Percentiles rank a stretch among this genome's conserved stretches.
Conservation (phyloP, 2,113 vertebrate genomes). For the Acrocephalus arundinaceus region DNA sequence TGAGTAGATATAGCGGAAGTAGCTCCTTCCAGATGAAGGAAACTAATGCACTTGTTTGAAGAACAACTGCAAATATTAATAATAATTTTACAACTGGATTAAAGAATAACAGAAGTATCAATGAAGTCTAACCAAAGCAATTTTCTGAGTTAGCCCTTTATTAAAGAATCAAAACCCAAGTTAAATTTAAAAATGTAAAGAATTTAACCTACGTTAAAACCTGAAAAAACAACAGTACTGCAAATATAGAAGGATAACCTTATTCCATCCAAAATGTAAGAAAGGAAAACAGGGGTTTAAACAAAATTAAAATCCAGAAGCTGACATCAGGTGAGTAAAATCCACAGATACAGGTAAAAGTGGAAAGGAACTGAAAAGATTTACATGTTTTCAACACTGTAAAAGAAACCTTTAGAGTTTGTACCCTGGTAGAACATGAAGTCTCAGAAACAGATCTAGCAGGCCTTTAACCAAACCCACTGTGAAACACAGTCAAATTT, state of each 20-base stretch:
- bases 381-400: not conserved
- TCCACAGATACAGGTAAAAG: not conserved
- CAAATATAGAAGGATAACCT: not conserved
- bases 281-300: not conserved
- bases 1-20: not conserved
- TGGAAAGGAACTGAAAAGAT: not conserved
- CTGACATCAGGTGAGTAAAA: not conserved
- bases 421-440: not conserved
- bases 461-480: not conserved
- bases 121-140: not conserved
- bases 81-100: not conserved
- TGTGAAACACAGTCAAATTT: not conserved
- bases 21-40: not conserved
- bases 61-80: not conserved
- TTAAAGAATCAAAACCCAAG: not conserved
- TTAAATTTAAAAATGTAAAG: not conserved
- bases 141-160: conserved; percentile 59
- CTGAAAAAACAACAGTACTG: not conserved
- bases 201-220: not conserved
- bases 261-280: not conserved
- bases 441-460: not conserved
- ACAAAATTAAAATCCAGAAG: not conserved
- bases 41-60: not conserved
- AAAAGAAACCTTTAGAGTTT: not conserved
- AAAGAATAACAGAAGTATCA: not conserved